Conservation (phyloP, 2,797 vertebrate genomes). For the Dermochelys coriacea region DNA sequence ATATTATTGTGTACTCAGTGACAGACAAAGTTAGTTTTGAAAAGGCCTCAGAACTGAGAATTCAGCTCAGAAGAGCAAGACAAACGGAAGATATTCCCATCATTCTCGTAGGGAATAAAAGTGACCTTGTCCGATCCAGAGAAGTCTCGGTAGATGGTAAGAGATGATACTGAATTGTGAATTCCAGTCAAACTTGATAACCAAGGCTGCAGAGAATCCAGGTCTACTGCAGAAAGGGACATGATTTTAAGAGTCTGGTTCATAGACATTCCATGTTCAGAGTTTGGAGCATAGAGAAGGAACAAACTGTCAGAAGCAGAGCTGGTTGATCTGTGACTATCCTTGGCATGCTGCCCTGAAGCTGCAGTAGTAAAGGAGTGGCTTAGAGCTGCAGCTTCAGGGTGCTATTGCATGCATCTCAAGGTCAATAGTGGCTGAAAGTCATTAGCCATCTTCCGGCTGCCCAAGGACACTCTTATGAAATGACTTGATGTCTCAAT, state of each 20-base stretch:
- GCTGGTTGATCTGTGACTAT: background rate
- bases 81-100: conserved; percentile 98
- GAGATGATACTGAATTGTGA: conserved; percentile 34
- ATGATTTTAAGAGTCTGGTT: background rate
- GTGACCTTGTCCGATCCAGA: conserved; percentile 95
- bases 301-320: background rate
- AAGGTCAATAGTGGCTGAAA: conserved; percentile 14
- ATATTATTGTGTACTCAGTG: conserved; percentile 98
- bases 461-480: background rate
- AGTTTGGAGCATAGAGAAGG: background rate
- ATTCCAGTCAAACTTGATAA: background rate
- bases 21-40: conserved; percentile 98
- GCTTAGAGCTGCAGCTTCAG: background rate
- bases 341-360: background rate
- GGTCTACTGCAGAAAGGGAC: background rate
- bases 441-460: accelerated
- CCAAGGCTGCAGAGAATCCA: background rate
- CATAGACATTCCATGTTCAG: background rate
- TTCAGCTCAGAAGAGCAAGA: conserved; percentile 94
- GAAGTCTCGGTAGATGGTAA: conserved; percentile 98
- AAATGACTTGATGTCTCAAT: accelerated
- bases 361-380: background rate
- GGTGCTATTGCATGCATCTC: background rate
- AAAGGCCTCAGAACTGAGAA: conserved; percentile 96
- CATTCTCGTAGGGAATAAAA: conserved; percentile 99